Percentiles rank a stretch among this genome's conserved stretches.
phyloP scores from a whole-genome alignment of 2,888 invertebrate species.

The Mactromeris polynyma region DNA sequence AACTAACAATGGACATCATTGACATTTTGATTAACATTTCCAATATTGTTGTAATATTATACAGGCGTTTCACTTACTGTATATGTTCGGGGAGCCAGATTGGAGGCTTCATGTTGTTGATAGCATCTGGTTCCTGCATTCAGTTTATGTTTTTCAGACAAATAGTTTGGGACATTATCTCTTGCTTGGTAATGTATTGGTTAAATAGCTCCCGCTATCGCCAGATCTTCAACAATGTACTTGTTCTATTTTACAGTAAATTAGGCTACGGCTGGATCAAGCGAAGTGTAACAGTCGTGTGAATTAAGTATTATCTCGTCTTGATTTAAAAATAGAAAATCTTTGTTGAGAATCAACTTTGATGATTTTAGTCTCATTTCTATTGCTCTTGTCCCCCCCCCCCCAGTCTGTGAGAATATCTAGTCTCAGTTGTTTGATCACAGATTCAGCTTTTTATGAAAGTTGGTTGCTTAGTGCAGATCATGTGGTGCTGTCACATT shows the following conservation, averaged over 20 bases:
- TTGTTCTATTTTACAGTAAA: conserved; percentile 3
- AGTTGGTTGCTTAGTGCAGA: neutral
- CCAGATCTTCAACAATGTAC: conserved; percentile 16
- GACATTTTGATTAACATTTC: conserved; percentile 22
- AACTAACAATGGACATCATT: conserved; percentile 15
- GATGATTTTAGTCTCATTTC: neutral
- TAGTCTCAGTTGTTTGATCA: neutral
- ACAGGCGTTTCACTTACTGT: neutral
- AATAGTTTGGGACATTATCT: conserved; percentile 47
- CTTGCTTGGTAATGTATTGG: conserved; percentile 27
- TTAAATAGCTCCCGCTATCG: conserved; percentile 25
- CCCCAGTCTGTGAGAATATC: neutral
- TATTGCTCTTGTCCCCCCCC: neutral
- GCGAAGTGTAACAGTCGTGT: neutral
- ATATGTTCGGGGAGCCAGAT: conserved; percentile 24
- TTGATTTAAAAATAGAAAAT: neutral
- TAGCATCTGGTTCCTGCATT: conserved; percentile 26
- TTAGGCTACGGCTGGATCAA: neutral
- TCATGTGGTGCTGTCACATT: neutral
- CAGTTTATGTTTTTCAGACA: conserved; percentile 31
- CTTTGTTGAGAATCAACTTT: neutral
- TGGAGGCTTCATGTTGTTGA: conserved; percentile 27
- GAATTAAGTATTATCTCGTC: neutral
- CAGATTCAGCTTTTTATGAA: neutral
- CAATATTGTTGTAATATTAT: neutral